A percentile compares a stretch with the other conserved stretches of the same genome.
phyloP scores from a whole-genome alignment of 2,797 vertebrate genomes.

The Aselliscus stoliczkanus region DNA sequence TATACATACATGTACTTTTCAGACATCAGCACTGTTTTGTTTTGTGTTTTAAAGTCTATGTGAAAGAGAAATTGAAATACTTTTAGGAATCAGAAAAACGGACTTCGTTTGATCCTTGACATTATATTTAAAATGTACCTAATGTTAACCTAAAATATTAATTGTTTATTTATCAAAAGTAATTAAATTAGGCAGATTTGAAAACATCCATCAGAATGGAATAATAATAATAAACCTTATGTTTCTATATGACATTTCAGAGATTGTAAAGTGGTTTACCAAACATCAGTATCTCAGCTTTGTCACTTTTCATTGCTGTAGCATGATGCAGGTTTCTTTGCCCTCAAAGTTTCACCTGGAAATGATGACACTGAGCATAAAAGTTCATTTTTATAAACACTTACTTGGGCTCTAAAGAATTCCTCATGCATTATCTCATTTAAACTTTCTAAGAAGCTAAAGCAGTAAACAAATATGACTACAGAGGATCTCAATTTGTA shows the following conservation, averaged over 20 bases:
- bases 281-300: neutral
- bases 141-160: neutral
- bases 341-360: neutral
- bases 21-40: neutral
- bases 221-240: neutral
- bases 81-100: neutral
- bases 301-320: neutral
- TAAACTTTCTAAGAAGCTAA: neutral
- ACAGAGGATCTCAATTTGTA: neutral
- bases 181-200: neutral
- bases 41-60: neutral
- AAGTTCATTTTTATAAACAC: neutral
- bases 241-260: neutral
- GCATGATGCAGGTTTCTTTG: neutral
- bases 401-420: neutral
- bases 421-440: neutral
- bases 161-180: neutral
- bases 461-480: neutral
- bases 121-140: neutral
- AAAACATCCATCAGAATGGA: neutral
- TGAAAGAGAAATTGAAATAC: neutral
- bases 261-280: neutral
- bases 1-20: neutral
- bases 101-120: neutral
- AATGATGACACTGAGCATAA: neutral